Conservation (phyloP, 2,888 invertebrate genomes). For the Drosophila multiciliata region DNA sequence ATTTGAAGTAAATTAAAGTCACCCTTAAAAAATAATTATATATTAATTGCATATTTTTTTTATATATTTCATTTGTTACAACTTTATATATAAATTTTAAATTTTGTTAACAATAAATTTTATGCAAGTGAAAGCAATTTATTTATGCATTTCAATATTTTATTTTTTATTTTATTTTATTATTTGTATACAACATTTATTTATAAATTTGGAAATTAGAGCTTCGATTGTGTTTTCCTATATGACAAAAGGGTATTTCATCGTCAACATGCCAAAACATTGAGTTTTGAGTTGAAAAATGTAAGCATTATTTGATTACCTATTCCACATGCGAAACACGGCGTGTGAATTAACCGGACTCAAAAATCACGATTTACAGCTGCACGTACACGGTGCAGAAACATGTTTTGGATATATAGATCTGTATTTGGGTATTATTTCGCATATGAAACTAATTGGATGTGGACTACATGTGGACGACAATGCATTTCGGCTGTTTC, state of each 20-base stretch:
- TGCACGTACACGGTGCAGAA: neutral
- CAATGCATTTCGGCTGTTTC: neutral
- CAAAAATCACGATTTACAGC: slow-evolving; percentile 7
- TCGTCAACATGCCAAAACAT: neutral
- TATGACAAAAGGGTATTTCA: neutral
- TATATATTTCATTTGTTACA: neutral
- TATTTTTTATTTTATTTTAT: too few relatives aligned
- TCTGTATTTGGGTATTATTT: neutral
- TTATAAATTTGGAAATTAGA: neutral
- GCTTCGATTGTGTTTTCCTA: too few relatives aligned
- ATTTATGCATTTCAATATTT: neutral
- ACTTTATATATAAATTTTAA: neutral
- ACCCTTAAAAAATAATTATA: neutral
- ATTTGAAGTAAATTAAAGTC: neutral
- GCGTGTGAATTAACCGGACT: slow-evolving; percentile 11
- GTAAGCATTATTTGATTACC: slow-evolving; percentile 3
- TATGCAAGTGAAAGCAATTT: too few relatives aligned
- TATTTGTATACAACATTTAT: neutral
- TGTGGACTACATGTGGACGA: neutral
- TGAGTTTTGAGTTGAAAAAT: neutral
- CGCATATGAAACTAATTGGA: neutral
- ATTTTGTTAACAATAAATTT: neutral
- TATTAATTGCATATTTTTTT: neutral
- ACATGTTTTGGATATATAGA: neutral
- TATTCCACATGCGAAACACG: slow-evolving; percentile 5